Evolutionary conservation across 2,797 vertebrate genomes (phyloP), one percentile per base, ranked within the genome.

Genomic region (Lithobates sylvaticus): DNA sequence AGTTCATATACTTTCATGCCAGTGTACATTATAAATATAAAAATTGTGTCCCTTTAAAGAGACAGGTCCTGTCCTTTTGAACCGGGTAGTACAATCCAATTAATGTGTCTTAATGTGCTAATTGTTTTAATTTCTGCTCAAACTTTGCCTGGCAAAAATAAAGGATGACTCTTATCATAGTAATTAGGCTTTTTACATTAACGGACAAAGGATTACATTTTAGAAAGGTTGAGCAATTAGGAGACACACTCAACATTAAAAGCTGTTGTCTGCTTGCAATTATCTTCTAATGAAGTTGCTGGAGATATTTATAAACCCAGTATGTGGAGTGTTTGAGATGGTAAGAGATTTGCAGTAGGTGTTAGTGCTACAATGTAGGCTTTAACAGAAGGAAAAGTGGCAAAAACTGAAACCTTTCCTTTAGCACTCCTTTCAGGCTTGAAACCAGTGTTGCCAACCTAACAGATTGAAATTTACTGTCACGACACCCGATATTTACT

Each of bases 181-280:
- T 76, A 86, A 86, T 86, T 81, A 86, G 78, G 34, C 71, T 64
- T 76, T 74, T 81, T 86, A 81, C 72, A 76, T 70, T 85, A 81
- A 47, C n/a, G 34, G 84, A 86, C 39, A 65, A 69, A 86, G 78
- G 64, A 72, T 86, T 86, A 76, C 81, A 81, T 76, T 64, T 81
- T 75, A n/a, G 26, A 69, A 67, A 73, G 78, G 71, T 69, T 58
- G 72, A 70, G 65, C 78, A 86, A 81, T 86, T 86, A 86, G 71
- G n/a, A 81, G 72, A n/a, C 78, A 29, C 71, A 12, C 8, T 85
- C 78, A 76, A 36, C 78, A 71, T 81, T 81, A 81, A 70, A 68
- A 80, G 64, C 84, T 29, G 13, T 81, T 54, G 71, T 61, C 71
- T 80, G 36, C 73, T 29, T 2, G 47, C 65, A 86, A 86, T 86